Conservation (phyloP, 64 coral and sea anemone genomes). For the Montipora capricornis region DNA sequence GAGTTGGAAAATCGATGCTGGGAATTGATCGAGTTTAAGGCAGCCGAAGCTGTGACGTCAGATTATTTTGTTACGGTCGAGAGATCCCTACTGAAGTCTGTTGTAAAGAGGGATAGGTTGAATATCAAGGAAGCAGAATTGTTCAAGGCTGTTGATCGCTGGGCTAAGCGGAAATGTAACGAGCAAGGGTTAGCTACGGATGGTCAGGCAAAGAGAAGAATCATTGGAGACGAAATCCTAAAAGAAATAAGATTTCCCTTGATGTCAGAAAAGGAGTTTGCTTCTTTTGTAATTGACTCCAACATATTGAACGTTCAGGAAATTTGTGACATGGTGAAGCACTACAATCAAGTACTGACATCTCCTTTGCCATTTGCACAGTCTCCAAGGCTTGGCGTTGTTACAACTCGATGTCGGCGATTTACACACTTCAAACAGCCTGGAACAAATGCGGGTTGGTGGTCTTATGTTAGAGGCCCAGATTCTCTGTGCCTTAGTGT, state of each 20-base stretch:
- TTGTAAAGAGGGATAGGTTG: constrained; percentile 1
- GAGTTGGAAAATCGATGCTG: constrained; percentile 47
- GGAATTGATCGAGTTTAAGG: not conserved
- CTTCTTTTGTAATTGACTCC: not conserved
- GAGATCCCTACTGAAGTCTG: not conserved
- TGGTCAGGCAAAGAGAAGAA: not conserved
- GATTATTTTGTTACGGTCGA: constrained; percentile 19
- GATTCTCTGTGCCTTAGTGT: not conserved
- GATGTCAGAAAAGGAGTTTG: constrained; percentile 25
- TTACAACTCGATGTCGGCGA: not conserved
- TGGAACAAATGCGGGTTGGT: not conserved
- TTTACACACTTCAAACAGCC: not conserved
- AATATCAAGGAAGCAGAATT: not conserved
- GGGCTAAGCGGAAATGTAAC: not conserved
- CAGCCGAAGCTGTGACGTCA: constrained; percentile 25
- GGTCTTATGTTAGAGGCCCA: not conserved
- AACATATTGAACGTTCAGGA: not conserved
- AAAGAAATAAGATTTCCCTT: constrained; percentile 23
- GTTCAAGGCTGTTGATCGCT: constrained; percentile 35
- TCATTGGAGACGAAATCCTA: constrained; percentile 28
- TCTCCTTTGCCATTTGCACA: constrained; percentile 14
- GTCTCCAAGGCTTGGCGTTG: not conserved
- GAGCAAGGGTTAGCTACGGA: not conserved
- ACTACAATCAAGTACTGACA: not conserved
- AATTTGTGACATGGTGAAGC: not conserved